phyloP scores from a whole-genome alignment of 2,888 invertebrate genomes.

The Synanthedon formicaeformis region DNA sequence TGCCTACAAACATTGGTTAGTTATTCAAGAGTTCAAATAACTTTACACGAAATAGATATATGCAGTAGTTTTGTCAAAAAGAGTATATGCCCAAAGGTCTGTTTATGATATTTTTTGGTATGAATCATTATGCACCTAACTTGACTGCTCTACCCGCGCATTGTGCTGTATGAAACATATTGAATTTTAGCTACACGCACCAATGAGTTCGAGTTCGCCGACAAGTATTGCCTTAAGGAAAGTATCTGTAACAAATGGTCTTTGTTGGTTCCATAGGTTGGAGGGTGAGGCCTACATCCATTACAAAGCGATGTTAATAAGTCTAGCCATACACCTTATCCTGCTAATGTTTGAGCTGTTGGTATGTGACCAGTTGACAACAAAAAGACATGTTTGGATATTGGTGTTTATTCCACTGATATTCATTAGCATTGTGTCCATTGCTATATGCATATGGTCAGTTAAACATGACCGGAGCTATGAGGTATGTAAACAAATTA shows the following conservation, averaged over 20 bases:
- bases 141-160: no score
- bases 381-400: conserved; percentile 87
- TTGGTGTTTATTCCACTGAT: conserved; percentile 95
- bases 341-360: conserved; percentile 96
- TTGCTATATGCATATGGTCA: conserved; percentile 98
- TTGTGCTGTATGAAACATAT: no score
- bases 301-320: conserved; percentile 98
- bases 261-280: conserved; percentile 70
- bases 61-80: no score
- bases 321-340: conserved; percentile 92
- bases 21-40: no score
- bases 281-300: conserved; percentile 97
- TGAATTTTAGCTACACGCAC: no score
- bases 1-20: no score
- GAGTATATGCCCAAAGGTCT: no score
- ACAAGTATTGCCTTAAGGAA: no score
- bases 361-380: conserved; percentile 94
- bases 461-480: conserved; percentile 98
- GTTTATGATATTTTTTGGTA: no score
- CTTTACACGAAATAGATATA: no score
- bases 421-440: conserved; percentile 95
- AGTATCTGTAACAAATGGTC: background rate
- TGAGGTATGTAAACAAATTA: conserved; percentile 74
- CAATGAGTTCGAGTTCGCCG: no score
- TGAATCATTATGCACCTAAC: no score